Evolutionary conservation across 2,888 invertebrate genomes (phyloP), one percentile per base, ranked within the genome.

Genomic region (Hesperia comma): DNA sequence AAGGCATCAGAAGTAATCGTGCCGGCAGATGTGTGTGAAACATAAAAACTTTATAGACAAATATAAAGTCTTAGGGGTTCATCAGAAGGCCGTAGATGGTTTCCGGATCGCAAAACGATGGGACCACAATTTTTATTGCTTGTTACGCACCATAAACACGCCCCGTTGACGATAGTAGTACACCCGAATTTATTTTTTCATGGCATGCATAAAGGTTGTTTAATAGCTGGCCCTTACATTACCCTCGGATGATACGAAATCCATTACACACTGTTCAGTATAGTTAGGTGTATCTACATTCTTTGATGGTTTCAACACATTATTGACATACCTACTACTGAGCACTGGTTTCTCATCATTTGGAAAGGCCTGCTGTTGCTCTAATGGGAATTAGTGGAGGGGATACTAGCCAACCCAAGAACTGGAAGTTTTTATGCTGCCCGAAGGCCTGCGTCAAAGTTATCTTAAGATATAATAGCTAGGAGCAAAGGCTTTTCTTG

Each of bases 131-230:
- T 92, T n/a, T 92, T 92, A 92, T 90, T 90, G 85, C 91, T 81
- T 89, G 92, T 91, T 86, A 88, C 92, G 90, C 84, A 75, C 79
- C 88, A 90, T 92, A 92, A 92, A 92, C 87, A 85, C 84, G 80
- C 76, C 72, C 74, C 75, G 77, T 80, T 84, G 77, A 79, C 80
- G 87, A 91, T 90, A 89, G 87, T 86, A 83, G 74, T 77, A 51
- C n/a, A 76, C 80, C 74, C 74, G 80, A 84, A 84, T 85, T 83
- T 83, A 82, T 81, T 82, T 84, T 75, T 75, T 83, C 79, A 81
- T 80, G 81, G 78, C 74, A 74, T 75, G 74, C 81, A 83, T 86
- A 86, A 87, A 86, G 86, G 75, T 75, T 78, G 75, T 82, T 86
- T 89, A 88, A 88, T 87, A 82, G 81, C 69, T 70, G 78, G 17